Evolutionary conservation across 1,140 invertebrate genomes (phyloP).

Genomic region (Lanistes nyassanus): DNA sequence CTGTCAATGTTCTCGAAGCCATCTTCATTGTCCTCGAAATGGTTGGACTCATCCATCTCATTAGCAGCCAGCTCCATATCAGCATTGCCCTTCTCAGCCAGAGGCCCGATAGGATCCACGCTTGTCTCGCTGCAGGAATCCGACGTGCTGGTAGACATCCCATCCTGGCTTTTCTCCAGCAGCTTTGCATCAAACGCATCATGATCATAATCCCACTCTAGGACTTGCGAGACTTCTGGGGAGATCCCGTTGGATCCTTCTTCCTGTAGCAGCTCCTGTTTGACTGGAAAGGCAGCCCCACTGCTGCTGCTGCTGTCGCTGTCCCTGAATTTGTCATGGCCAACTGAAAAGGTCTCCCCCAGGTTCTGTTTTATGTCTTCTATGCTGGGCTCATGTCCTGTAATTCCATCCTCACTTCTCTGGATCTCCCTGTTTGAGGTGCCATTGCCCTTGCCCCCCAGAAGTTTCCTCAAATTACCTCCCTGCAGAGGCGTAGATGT

Average conservation of each 20-base stretch:
- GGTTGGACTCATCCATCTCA: constrained; percentile 24
- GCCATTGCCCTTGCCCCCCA: background rate
- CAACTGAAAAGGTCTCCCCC: background rate
- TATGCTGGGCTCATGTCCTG: no score
- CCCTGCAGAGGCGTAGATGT: constrained; percentile 40
- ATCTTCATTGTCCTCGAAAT: constrained; percentile 29
- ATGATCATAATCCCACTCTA: constrained; percentile 39
- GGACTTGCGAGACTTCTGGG: constrained; percentile 33
- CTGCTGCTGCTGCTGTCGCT: constrained; percentile 16
- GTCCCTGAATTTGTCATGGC: background rate
- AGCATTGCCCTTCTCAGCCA: constrained; percentile 11
- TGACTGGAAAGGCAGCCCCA: background rate
- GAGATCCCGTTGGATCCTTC: constrained; percentile 34
- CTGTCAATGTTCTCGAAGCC: constrained; percentile 38
- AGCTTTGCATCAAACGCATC: constrained; percentile 35
- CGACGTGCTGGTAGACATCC: constrained; percentile 32
- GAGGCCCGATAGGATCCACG: constrained; percentile 9
- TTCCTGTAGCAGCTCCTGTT: constrained; percentile 20
- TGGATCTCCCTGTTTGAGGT: background rate
- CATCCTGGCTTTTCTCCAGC: constrained; percentile 22
- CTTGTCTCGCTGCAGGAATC: constrained; percentile 31
- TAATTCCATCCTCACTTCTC: no score
- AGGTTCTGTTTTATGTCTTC: background rate
- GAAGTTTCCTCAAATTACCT: constrained; percentile 16
- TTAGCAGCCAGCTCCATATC: constrained; percentile 7